Base-by-base conservation (phyloP, 1,140 invertebrate genomes). In the Brachionus manjavacas region DNA sequence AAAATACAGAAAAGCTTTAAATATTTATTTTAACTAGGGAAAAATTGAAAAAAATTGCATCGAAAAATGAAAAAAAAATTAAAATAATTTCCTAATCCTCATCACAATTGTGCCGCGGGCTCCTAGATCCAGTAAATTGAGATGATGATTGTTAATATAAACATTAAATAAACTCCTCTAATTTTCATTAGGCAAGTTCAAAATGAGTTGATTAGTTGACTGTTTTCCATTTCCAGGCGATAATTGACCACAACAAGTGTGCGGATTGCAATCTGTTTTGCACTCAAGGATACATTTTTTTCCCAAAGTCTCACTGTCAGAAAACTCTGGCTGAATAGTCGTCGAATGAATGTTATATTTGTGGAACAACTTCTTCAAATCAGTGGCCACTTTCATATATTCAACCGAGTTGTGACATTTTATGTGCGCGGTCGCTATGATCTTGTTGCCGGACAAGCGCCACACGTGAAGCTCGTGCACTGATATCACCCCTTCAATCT, bases 381-480 rank as follows among this genome's bases (percentile, higher is more conserved):
- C 86, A 39, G 87, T 87, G 8, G 91, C 91, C 28, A 92, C 88
- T 16, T 86, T 80, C 88, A 92, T 89, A 85, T 92, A 92, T 55
- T 92, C 89, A 14, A 87, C 81, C 16, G 91, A 86, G 85, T 91
- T 90, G 25, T 87, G 87, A 86, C 91, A 91, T 20, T 88, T 87
- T 28, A 92, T 90, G 86, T 92, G 92, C 12, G 91, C 90, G 2
- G 92, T 91, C 0, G 91, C 91, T 76, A 92, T 91, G 25, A 92
- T 91, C 60, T 90, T 86, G 79, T 91, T 90, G 4, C 91, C 91
- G 46, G 91, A 89, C 76, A 92, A 86, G 85, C 91, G 90, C 92
- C 92, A 92, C 14, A 92, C 89, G 85, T 92, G 91, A 85, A 92
- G 91, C 85, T 92, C 92, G 85, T 92, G 91, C 7, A 92, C 89